Evolutionary conservation across 2,113 vertebrate genomes (phyloP), one percentile per base, ranked within the genome.

Genomic region (Vanacampus margaritifer): DNA sequence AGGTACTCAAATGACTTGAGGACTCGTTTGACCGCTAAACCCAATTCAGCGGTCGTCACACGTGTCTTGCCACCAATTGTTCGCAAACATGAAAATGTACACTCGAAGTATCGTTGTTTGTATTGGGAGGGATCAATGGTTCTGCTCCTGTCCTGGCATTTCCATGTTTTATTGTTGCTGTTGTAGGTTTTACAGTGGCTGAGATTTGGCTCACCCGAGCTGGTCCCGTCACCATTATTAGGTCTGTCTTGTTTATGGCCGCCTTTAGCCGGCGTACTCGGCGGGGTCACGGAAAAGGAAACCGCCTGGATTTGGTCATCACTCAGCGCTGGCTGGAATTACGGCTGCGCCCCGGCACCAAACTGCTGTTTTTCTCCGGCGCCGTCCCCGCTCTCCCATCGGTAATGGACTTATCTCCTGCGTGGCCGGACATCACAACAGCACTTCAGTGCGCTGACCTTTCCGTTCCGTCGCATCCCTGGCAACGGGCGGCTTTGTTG

Each of bases 181-280:
- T 72, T 68, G 64, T 12, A 6, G 32, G 41, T 65, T 80, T 67
- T 69, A 71, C 62, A 43, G 61, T 19, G 17, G 59, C 23, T 36
- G 0, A 0, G 65, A 73, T 41, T 70, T 51, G 70, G 68, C 23
- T 46, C 54, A 65, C 64, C 37, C 61, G 60, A 48, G 41, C 75
- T 63, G 23, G 51, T 69, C 79, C 71, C 83, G 84, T 87, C 84
- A 82, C 84, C 76, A 68, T 83, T 84, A 78, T 83, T 73, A 83
- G 68, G 62, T 73, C 73, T 71, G 68, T 79, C 73, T 77, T 83
- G 68, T 88, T 89, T 88, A 87, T 75, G 53, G 72, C 67, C 58
- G 61, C 72, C 65, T 88, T 87, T 85, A 86, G 65, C 63, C 69
- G 46, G 61, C 71, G 69, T 72, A 62, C 72, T 64, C 67, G 72